Evolutionary conservation across 1,140 invertebrate species (phyloP), one percentile per base, ranked within the genome.

Genomic region (Tetramorium alpestre): DNA sequence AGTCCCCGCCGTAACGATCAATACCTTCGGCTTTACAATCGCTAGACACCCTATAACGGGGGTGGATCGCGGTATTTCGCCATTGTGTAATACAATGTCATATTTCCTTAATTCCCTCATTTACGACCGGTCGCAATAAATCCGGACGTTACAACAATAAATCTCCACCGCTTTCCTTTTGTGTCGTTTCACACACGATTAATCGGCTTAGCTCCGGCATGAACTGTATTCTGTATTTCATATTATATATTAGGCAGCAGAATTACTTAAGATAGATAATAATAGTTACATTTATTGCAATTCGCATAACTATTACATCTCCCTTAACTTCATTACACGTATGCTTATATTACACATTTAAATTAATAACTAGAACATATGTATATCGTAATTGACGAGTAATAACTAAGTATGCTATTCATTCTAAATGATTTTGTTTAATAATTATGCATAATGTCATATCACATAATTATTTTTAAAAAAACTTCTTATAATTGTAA

Each of bases 21-120:
- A 91, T 91, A 91, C 77, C 84, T 87, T 81, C 47, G 77, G 89
- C 89, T 91, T 90, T 91, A 90, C 86, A 90, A 90, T 90, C 76
- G 76, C 76, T 60, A 60, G 72, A 78, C 44, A 69, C 41, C 49
- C 8, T 58, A 67, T 62, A 60, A 81, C 58, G 22, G 11, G 22
- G 47, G 41, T 16, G 13, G 8, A 78, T 62, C 41, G 67, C 28
- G 67, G 11, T 38, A 47, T 49, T 67, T 58, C 72, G 25, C 58
- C 60, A 67, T 88, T 72, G 47, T 81, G 60, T 64, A 72, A 90
- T 60, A 62, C 58, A 60, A 56, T 72, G 73, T 78, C 60, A 72
- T 77, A 86, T 88, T 88, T 76, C 67, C 78, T 87, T 90, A 87
- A 90, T 90, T 84, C 85, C 47, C 7, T 80, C 81, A 89, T 87